Base-by-base conservation (phyloP, 2,888 invertebrate genomes). In the Drosophila borealis region DNA sequence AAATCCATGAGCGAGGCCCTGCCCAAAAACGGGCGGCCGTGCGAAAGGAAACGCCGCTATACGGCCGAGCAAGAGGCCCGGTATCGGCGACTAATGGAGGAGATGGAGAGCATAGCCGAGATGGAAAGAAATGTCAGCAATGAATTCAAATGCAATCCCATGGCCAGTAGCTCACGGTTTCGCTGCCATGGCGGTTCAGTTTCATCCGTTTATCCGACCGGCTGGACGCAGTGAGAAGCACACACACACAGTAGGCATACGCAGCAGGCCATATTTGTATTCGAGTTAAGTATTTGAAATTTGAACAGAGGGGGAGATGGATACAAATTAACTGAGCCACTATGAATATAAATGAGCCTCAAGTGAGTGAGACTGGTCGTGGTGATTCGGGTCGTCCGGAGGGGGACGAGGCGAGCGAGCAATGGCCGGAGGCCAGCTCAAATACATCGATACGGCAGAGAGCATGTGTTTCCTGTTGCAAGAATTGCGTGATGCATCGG, bases 191-290 rank as follows among this genome's bases (percentile, higher is more conserved):
- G 39, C 17, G 11, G 19, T 2, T 2, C 4, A 13, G 11, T 2
- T 13, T 1, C 39, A 4, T 19, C 13, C 9, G 9, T 10, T 6
- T 72, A 70, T 66, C 19, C 74, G 36, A 66, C 41, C 11, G 11
- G 14, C 41, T 64, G 65, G 66, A 21, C 74, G 9, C 39, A 70
- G 62, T 44, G 13, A 41, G 11, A 0, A 14, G 44, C 14, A 36
- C 2, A 54, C 14, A 36, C 2, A 17, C 17, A 14, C 44, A 8
- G 21, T n/a, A 11, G n/a, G 36, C 51, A 6, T 45, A 50, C 48
- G 45, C 63, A 75, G 48, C 39, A 10, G 9, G 42, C 6, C 6
- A 4, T 39, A 36, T 37, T 21, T 29, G 21, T 29, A 44, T 42
- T 49, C 29, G 14, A n/a, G 17, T 49, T 44, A 17, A 29, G 19